Conservation (phyloP, 2,113 vertebrate genomes). For the Pogonocichla stellata region DNA sequence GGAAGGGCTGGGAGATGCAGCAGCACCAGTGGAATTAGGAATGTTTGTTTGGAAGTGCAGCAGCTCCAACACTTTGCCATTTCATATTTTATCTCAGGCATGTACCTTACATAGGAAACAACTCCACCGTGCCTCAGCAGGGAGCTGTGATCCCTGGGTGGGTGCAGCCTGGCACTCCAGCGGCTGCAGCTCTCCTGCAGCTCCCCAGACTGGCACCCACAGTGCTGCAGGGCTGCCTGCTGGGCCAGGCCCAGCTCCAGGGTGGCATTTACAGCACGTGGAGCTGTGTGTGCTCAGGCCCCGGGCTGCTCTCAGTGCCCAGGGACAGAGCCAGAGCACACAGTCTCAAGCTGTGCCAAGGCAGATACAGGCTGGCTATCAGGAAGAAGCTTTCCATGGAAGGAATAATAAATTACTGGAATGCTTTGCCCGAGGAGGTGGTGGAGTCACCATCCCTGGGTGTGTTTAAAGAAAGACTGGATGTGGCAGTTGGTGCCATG, state of each 20-base stretch:
- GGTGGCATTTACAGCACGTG: not conserved
- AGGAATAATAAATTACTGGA: too few relatives aligned
- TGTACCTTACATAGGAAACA: fast-evolving
- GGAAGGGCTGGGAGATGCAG: not conserved
- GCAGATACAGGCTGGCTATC: too few relatives aligned
- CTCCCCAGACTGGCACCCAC: fast-evolving
- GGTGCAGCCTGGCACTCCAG: not conserved
- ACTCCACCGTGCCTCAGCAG: too few relatives aligned
- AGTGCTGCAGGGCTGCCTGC: fast-evolving
- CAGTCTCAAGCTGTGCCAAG: too few relatives aligned
- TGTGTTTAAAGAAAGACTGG: too few relatives aligned
- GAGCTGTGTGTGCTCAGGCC: not conserved
- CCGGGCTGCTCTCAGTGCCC: not conserved
- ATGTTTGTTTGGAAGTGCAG: not conserved
- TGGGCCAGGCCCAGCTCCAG: fast-evolving
- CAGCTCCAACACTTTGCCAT: not conserved
- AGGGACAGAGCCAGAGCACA: too few relatives aligned
- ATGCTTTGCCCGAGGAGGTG: too few relatives aligned
- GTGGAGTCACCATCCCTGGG: too few relatives aligned
- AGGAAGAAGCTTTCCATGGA: too few relatives aligned
- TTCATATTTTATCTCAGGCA: not conserved
- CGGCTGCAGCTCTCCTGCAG: not conserved
- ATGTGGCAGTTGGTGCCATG: too few relatives aligned
- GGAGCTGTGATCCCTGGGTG: fast-evolving
- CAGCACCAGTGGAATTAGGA: not conserved